Conservation (phyloP, 23 tunicate species). For the Trididemnum miniatum region DNA sequence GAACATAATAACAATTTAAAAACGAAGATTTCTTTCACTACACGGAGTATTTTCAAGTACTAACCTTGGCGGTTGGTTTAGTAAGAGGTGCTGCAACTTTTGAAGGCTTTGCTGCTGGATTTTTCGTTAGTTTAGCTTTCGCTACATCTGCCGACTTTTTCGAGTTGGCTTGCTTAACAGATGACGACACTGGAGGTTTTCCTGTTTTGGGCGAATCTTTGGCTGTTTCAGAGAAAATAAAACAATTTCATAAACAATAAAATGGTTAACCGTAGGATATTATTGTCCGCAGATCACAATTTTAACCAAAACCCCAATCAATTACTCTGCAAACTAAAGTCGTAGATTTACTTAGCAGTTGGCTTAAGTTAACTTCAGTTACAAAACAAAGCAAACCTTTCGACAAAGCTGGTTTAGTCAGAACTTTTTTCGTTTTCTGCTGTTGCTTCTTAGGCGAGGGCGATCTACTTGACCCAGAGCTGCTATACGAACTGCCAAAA, state of each 20-base stretch:
- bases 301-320: too few species aligned
- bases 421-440: background rate
- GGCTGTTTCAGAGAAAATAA: too few species aligned
- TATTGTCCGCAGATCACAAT: too few species aligned
- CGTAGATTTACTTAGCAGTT: too few species aligned
- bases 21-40: too few species aligned
- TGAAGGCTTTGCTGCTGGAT: conserved; percentile 10
- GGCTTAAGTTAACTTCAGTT: too few species aligned
- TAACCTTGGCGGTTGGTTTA: conserved; percentile 1
- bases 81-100: background rate
- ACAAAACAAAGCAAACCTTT: background rate
- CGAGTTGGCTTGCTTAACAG: background rate
- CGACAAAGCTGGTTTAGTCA: background rate
- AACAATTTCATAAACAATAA: too few species aligned
- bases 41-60: background rate
- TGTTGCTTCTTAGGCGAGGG: conserved; percentile 43
- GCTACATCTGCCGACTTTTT: conserved; percentile 4
- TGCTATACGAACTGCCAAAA: conserved; percentile 51
- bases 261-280: too few species aligned
- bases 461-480: conserved; percentile 68
- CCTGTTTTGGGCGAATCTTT: conserved; percentile 21
- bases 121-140: conserved; percentile 16
- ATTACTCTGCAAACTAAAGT: too few species aligned
- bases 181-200: background rate
- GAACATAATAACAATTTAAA: too few species aligned